Percentiles rank a stretch among this genome's conserved stretches.
Evolutionary conservation across 2,797 vertebrate genomes (phyloP).

Genomic region (Acanthurus leucopareius): DNA sequence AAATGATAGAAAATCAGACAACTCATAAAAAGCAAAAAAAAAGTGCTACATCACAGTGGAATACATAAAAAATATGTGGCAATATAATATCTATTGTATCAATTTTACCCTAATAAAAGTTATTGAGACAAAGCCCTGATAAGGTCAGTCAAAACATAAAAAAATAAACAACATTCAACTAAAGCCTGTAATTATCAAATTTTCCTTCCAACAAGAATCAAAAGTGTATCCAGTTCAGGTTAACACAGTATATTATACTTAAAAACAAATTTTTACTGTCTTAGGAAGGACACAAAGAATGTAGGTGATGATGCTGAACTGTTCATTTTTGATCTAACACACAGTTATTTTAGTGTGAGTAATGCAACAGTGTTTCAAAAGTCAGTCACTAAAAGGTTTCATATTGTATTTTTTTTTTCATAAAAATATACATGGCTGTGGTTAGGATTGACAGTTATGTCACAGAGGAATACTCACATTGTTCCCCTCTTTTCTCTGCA

Average conservation of each 20-base stretch:
- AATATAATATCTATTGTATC: neutral
- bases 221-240: too few relatives aligned
- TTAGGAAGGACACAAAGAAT: neutral
- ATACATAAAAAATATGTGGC: neutral
- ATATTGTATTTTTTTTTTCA: constrained; percentile 2
- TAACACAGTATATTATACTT: neutral
- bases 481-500: constrained; percentile 68
- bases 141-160: neutral
- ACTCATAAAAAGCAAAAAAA: neutral
- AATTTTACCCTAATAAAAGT: neutral
- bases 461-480: constrained; percentile 50
- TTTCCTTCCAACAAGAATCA: too few relatives aligned
- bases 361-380: constrained; percentile 19
- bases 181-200: too few relatives aligned
- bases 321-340: neutral
- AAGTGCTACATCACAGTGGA: neutral
- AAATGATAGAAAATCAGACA: neutral
- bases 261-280: neutral
- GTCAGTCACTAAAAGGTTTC: constrained; percentile 13
- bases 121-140: neutral
- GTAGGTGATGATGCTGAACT: neutral
- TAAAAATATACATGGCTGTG: constrained; percentile 15
- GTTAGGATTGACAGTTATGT: constrained; percentile 44
- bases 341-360: constrained; percentile 14
- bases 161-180: neutral